Percentiles rank a stretch among this genome's conserved stretches.
phyloP scores from a whole-genome alignment of 2,888 invertebrate species.

The Caenorhabditis angaria region DNA sequence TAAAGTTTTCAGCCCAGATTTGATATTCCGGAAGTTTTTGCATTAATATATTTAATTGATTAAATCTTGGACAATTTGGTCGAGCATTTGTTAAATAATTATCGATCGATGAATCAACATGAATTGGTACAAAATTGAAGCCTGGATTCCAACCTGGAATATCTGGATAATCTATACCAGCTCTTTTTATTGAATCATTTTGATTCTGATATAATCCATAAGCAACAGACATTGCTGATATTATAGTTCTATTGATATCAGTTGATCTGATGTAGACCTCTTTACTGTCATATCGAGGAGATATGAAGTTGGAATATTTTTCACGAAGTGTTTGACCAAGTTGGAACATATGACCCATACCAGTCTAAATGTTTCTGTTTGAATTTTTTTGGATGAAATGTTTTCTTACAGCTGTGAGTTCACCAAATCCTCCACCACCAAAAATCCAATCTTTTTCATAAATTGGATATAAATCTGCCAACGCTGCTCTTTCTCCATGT shows the following conservation, averaged over 20 bases:
- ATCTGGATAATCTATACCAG: conserved; percentile 29
- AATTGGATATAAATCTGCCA: conserved; percentile 23
- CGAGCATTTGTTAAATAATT: conserved; percentile 28
- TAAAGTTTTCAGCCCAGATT: background rate
- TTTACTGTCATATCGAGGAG: background rate
- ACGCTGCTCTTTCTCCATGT: conserved; percentile 26
- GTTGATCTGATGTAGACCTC: conserved; percentile 80
- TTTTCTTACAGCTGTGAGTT: conserved; percentile 18
- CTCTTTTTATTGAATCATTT: background rate
- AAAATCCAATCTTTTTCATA: conserved; percentile 32
- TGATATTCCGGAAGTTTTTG: background rate
- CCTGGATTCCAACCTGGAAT: conserved; percentile 31
- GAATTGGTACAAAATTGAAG: conserved; percentile 32
- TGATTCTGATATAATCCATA: conserved; percentile 43
- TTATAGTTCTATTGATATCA: conserved; percentile 85
- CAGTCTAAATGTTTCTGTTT: conserved; percentile 11
- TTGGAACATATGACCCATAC: conserved; percentile 30
- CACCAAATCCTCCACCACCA: conserved; percentile 40
- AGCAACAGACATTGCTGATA: conserved; percentile 72
- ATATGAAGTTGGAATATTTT: conserved; percentile 17
- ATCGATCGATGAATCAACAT: conserved; percentile 18
- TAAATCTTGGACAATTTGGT: conserved; percentile 29
- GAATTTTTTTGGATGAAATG: background rate
- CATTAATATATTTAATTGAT: conserved; percentile 4
- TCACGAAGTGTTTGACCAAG: conserved; percentile 22